Evolutionary conservation across 2,797 vertebrate genomes (phyloP).

Genomic region (Margarornis squamiger): DNA sequence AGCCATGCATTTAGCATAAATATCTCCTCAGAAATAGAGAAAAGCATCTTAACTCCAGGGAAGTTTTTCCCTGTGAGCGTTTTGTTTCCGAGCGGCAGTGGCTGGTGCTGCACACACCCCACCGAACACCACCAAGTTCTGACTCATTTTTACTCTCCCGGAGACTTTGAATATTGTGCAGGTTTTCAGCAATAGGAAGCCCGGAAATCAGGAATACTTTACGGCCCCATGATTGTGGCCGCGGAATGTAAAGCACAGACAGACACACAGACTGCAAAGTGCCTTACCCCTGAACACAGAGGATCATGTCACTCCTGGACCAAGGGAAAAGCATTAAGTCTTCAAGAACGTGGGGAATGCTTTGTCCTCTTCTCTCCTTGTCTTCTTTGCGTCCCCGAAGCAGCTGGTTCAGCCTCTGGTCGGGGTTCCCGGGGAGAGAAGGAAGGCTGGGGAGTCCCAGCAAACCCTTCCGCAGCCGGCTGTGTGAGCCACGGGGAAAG

Average conservation of each 20-base stretch:
- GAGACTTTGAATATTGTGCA: neutral
- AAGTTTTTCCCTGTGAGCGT: neutral
- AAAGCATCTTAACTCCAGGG: neutral
- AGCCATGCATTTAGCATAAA: neutral
- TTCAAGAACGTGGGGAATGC: neutral
- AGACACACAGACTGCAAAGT: neutral
- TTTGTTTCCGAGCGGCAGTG: neutral
- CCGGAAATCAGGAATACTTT: neutral
- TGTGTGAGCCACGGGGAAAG: neutral
- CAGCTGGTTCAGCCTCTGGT: neutral
- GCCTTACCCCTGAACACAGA: slow-evolving; percentile 92
- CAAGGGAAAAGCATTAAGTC: slow-evolving; percentile 71
- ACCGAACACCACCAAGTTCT: neutral
- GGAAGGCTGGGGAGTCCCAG: neutral
- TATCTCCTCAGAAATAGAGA: neutral
- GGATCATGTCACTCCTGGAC: slow-evolving; percentile 88
- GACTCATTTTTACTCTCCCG: neutral
- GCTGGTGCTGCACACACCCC: neutral
- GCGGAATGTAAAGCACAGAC: neutral
- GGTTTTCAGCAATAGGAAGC: neutral
- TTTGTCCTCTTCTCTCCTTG: neutral
- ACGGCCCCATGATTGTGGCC: neutral
- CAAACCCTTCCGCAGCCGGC: neutral
- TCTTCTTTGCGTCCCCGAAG: neutral
- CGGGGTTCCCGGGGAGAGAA: neutral